Conservation (phyloP, 1,140 invertebrate genomes). For the Zophobas morio region DNA sequence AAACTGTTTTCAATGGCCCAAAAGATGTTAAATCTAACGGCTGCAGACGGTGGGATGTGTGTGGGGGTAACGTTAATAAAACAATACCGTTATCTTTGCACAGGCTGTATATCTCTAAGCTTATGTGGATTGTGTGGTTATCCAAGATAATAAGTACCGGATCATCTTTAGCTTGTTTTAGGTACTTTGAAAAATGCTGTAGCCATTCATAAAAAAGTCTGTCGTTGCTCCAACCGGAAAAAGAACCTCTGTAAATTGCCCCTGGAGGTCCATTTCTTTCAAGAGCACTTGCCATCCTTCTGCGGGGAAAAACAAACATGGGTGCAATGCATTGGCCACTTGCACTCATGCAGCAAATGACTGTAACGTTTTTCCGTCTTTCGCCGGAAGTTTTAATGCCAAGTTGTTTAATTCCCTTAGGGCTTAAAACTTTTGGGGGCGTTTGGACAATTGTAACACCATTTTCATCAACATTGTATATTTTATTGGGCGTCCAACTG, state of each 20-base stretch:
- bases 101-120: constrained; percentile 59
- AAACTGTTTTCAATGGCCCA: constrained; percentile 59
- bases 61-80: constrained; percentile 65
- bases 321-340: constrained; percentile 59
- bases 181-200: constrained; percentile 59
- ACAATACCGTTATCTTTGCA: constrained; percentile 58
- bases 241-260: constrained; percentile 53
- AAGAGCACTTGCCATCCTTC: constrained; percentile 52
- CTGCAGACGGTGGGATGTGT: constrained; percentile 61
- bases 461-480: constrained; percentile 22
- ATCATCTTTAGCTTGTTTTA: constrained; percentile 56
- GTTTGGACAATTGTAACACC: not conserved
- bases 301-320: constrained; percentile 62
- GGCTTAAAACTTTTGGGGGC: not conserved
- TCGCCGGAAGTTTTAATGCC: constrained; percentile 61
- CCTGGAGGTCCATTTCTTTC: constrained; percentile 56
- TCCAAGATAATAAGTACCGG: constrained; percentile 61
- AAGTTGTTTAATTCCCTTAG: constrained; percentile 20
- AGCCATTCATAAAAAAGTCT: constrained; percentile 63
- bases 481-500: constrained; percentile 19
- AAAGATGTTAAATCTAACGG: constrained; percentile 60
- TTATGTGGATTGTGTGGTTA: constrained; percentile 62
- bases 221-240: constrained; percentile 62
- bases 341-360: constrained; percentile 60
- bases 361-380: constrained; percentile 53